These are phyloP conservation scores for Callinectes sapidus DNA, from an alignment of 2,888 invertebrate genomes.

Conservation along the genomic window DNA sequence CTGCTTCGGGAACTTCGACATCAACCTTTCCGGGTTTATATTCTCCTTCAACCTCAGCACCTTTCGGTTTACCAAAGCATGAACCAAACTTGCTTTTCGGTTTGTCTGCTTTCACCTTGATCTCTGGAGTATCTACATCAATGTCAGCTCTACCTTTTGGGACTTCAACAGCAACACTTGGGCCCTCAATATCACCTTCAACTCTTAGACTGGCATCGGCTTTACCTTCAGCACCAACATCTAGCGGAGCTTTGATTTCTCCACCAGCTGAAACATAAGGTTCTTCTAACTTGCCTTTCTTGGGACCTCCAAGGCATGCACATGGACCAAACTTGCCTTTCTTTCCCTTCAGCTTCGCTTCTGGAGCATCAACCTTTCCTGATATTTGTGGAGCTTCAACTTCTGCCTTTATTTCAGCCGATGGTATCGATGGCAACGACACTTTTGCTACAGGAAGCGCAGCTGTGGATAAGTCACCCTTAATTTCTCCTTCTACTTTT, in stretches of 20 bases:
- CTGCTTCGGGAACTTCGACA: conserved; percentile 43
- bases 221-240: conserved; percentile 34
- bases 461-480: conserved; percentile 50
- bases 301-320: conserved; percentile 50
- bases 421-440: conserved; percentile 13
- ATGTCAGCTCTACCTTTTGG: conserved; percentile 34
- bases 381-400: conserved; percentile 41
- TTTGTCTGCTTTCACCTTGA: conserved; percentile 39
- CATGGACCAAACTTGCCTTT: conserved; percentile 61
- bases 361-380: conserved; percentile 30
- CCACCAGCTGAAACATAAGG: conserved; percentile 50
- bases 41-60: conserved; percentile 34
- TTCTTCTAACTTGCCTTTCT: conserved; percentile 46
- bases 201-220: conserved; percentile 41
- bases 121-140: conserved; percentile 31
- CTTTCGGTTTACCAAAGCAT: conserved; percentile 49
- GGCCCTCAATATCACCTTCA: conserved; percentile 49
- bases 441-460: conserved; percentile 34
- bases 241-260: background rate
- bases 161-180: conserved; percentile 37
- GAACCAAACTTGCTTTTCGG: conserved; percentile 42
- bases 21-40: conserved; percentile 40
- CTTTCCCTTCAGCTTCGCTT: conserved; percentile 44
- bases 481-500: conserved; percentile 48
- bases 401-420: conserved; percentile 46